Percentiles rank a stretch among this genome's conserved stretches.
These are phyloP conservation scores for Steinernema scapterisci DNA, from an alignment of 2,888 invertebrate genomes.

Conservation along the genomic window DNA sequence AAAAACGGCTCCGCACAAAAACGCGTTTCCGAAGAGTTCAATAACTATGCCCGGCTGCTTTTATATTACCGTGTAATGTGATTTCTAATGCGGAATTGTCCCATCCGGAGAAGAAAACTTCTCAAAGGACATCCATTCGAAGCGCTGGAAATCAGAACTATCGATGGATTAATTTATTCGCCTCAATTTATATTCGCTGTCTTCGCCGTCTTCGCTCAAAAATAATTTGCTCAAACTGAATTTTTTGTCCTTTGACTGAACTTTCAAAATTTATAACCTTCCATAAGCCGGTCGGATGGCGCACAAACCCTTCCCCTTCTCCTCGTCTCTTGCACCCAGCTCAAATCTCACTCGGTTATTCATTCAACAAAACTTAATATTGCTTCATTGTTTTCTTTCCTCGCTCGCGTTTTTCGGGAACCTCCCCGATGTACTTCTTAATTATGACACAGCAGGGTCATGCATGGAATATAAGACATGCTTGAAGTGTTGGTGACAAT, in stretches of 20 bases:
- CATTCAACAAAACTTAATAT: no score
- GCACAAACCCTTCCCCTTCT: not conserved
- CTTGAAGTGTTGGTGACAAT: no score
- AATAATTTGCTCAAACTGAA: conserved; percentile 2
- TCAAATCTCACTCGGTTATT: no score
- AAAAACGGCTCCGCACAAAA: no score
- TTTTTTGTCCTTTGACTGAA: conserved; percentile 24
- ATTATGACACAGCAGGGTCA: no score
- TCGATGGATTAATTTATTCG: conserved; percentile 23
- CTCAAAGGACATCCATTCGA: conserved; percentile 2
- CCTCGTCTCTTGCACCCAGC: no score
- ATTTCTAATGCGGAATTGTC: conserved; percentile 19
- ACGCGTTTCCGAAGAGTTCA: no score
- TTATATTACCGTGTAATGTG: conserved; percentile 19
- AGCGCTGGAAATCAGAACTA: not conserved
- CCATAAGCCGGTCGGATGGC: not conserved
- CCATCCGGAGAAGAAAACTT: not conserved
- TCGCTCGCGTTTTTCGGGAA: no score
- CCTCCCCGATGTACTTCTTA: no score
- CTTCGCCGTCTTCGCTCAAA: not conserved
- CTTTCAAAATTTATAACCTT: conserved; percentile 14
- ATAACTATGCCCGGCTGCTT: not conserved
- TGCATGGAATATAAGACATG: no score
- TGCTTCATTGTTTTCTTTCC: no score
- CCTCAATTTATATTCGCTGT: conserved; percentile 6